These are phyloP conservation scores for Caenorhabditis briggsae DNA, from an alignment of 1,140 invertebrate genomes.

Conservation along the genomic window DNA sequence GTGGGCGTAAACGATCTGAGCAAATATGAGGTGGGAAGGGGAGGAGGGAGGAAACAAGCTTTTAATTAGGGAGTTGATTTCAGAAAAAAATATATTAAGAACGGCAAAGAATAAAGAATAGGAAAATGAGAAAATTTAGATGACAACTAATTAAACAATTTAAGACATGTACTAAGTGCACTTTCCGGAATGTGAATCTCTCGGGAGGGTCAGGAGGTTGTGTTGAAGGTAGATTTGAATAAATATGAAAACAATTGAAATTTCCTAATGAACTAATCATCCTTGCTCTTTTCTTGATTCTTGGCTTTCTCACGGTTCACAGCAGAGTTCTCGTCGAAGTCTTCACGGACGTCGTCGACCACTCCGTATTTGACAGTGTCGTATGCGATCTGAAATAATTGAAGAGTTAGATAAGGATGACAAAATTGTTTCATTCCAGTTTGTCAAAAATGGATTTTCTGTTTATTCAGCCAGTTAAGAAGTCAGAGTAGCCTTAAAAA, in stretches of 20 bases:
- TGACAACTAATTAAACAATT: constrained; percentile 9
- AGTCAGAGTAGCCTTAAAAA: no score
- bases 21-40: neutral
- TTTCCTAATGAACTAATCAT: constrained; percentile 1
- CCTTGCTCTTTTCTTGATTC: neutral
- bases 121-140: neutral
- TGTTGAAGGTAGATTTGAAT: neutral
- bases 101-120: no score
- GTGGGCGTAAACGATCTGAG: neutral
- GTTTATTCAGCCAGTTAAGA: no score
- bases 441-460: no score
- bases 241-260: neutral
- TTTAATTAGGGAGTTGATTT: no score
- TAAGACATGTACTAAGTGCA: neutral
- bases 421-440: no score
- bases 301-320: constrained; percentile 37
- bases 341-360: constrained; percentile 62
- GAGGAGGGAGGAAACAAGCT: no score
- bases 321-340: constrained; percentile 47
- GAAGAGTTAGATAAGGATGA: no score
- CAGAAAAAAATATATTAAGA: no score
- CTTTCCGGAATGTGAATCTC: constrained; percentile 35
- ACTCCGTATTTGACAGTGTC: constrained; percentile 42
- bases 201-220: neutral
- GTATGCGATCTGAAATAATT: constrained; percentile 64